Evolutionary conservation across 2,113 vertebrate genomes (phyloP), one percentile per base, ranked within the genome.

Genomic region (Rynchops niger): DNA sequence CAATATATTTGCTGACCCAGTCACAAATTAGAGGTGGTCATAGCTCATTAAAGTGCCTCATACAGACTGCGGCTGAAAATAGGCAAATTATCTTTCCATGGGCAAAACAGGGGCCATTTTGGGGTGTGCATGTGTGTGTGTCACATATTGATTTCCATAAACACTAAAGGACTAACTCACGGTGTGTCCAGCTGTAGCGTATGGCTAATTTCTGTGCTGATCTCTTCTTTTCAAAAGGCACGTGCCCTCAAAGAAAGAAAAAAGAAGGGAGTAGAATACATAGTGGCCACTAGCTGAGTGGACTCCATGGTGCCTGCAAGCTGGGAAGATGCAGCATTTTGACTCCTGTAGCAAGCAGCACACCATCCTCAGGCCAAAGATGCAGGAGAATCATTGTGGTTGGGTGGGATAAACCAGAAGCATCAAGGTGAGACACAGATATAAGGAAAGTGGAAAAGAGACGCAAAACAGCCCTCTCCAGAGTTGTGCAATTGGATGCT

Each of bases 301-400:
- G 27, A 43, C 32, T 9, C 38, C 47, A 20, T 0, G 0, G 36
- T 14, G 29, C 19, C 53, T 76, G 58, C 2, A 23, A 76, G 56
- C 34, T 53, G 70, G 20, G 38, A 65, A 74, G 66, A 9, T 3
- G 65, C 30, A 74, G 34, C 5, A 34, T n/a, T 34, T 26, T 4
- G 17, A 42, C 22, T 9, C 26, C 66, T 38, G 36, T 4, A 32
- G 30, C 30, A 67, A 27, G 19, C 14, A 63, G 55, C 42, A 50
- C 40, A 71, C 30, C 45, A 73, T 27, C 65, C 49, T 26, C 1
- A 0, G 47, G 32, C 30, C 30, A 83, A 50, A 58, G 59, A 21
- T 12, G 10, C 29, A 43, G 40, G 22, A 90, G 34, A 67, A 29
- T 19, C n/a, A 9, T 16, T 18, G 14, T 5, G 25, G 15, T 15